phyloP scores from a whole-genome alignment of 2,113 vertebrate species.

The Neolamprologus kungweensis region DNA sequence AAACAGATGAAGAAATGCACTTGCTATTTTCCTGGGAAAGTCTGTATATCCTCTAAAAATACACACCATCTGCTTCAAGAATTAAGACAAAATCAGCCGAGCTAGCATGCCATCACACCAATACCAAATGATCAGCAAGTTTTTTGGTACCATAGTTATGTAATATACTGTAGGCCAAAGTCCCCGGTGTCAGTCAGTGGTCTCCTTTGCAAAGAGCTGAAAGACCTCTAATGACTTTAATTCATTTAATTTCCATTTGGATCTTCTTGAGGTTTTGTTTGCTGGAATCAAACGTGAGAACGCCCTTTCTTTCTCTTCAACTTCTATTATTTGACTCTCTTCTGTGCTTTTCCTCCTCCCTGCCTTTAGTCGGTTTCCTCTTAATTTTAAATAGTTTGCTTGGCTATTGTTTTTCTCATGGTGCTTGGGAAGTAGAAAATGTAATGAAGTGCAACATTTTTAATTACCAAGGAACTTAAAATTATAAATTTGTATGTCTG shows the following conservation, averaged over 20 bases:
- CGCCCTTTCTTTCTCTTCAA: neutral
- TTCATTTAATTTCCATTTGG: neutral
- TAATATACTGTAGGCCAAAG: neutral
- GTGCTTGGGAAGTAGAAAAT: neutral
- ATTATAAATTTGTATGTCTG: neutral
- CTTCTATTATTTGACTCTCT: neutral
- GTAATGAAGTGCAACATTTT: neutral
- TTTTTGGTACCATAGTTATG: neutral
- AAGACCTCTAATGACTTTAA: constrained; percentile 8
- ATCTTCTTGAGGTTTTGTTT: constrained; percentile 18
- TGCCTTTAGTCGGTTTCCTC: neutral
- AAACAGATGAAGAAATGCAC: neutral
- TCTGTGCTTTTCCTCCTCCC: neutral
- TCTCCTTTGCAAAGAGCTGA: neutral
- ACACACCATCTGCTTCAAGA: neutral
- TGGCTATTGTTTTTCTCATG: neutral
- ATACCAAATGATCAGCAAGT: neutral
- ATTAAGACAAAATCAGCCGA: neutral
- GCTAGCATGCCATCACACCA: neutral
- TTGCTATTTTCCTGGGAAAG: neutral
- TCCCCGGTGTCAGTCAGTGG: neutral
- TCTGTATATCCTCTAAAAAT: neutral
- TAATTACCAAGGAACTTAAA: neutral
- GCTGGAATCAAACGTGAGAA: constrained; percentile 6
- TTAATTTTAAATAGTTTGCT: neutral